Conservation (phyloP, 2,113 vertebrate genomes). For the Oreochromis niloticus region DNA sequence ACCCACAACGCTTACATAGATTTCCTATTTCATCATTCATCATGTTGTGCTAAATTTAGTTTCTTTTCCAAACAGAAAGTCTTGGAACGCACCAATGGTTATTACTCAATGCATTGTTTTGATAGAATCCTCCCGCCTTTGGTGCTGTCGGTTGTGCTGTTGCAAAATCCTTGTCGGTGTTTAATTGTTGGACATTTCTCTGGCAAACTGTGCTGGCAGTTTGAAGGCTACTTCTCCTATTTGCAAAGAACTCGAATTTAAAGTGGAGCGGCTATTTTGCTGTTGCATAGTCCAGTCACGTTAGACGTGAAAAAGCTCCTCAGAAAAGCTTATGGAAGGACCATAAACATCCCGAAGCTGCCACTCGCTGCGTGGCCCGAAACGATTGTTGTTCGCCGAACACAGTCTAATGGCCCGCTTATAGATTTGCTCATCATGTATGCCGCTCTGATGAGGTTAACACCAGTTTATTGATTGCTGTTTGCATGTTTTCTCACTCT, state of each 20-base stretch:
- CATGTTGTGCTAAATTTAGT: neutral
- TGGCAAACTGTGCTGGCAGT: neutral
- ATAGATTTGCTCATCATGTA: constrained; percentile 71
- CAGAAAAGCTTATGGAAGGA: constrained; percentile 74
- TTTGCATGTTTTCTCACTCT: constrained; percentile 75
- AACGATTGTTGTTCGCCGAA: constrained; percentile 51
- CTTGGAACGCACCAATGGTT: neutral
- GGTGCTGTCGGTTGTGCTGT: neutral
- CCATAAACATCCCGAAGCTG: constrained; percentile 72
- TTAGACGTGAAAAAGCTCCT: constrained; percentile 69
- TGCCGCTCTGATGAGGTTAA: constrained; percentile 68
- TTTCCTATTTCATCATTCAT: neutral
- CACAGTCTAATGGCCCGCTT: constrained; percentile 66
- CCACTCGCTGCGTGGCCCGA: constrained; percentile 47
- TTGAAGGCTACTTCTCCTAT: constrained; percentile 15
- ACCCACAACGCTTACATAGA: neutral
- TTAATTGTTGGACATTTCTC: neutral
- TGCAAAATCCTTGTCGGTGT: neutral
- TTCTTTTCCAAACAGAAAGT: neutral
- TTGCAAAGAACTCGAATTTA: constrained; percentile 47
- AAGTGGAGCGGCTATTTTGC: constrained; percentile 38
- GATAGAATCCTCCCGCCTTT: neutral
- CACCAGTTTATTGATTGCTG: constrained; percentile 78
- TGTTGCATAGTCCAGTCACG: constrained; percentile 70
- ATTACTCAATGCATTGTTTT: neutral